Evolutionary conservation across 2,113 vertebrate genomes (phyloP).

Genomic region (Pipra filicauda): DNA sequence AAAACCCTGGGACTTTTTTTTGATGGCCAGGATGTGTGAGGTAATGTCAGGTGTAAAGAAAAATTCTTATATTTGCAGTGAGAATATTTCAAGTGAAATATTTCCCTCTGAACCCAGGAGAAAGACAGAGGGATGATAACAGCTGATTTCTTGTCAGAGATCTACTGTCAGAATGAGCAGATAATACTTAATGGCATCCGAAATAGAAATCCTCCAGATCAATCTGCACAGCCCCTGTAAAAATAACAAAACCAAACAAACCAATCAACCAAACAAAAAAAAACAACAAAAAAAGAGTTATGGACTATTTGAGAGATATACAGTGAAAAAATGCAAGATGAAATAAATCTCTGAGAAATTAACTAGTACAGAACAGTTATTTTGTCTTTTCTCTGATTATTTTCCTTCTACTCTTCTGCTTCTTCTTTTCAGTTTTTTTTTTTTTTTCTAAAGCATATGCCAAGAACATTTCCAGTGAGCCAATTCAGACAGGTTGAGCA

Average conservation of each 20-base stretch:
- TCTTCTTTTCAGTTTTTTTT: background rate
- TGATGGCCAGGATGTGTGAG: background rate
- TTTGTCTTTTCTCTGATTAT: background rate
- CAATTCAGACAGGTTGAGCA: background rate
- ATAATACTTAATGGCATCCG: background rate
- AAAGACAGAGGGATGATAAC: background rate
- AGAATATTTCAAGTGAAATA: background rate
- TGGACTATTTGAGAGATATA: background rate
- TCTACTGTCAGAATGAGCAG: constrained; percentile 13
- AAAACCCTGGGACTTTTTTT: background rate
- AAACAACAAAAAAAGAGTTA: background rate
- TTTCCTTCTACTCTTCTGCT: background rate
- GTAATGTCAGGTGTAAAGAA: background rate
- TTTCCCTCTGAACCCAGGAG: background rate
- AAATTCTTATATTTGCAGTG: background rate
- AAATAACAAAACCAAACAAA: background rate
- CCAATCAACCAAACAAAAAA: no score
- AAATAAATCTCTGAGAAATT: background rate
- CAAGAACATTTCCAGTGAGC: background rate
- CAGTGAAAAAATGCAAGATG: background rate
- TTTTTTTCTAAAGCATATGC: background rate
- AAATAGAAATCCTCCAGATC: background rate
- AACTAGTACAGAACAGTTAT: background rate
- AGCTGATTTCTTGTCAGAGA: constrained; percentile 3
- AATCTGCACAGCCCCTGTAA: background rate